Evolutionary conservation across 2,888 invertebrate species (phyloP), one percentile per base, ranked within the genome.

Genomic region (Sphaeridia pumilis): DNA sequence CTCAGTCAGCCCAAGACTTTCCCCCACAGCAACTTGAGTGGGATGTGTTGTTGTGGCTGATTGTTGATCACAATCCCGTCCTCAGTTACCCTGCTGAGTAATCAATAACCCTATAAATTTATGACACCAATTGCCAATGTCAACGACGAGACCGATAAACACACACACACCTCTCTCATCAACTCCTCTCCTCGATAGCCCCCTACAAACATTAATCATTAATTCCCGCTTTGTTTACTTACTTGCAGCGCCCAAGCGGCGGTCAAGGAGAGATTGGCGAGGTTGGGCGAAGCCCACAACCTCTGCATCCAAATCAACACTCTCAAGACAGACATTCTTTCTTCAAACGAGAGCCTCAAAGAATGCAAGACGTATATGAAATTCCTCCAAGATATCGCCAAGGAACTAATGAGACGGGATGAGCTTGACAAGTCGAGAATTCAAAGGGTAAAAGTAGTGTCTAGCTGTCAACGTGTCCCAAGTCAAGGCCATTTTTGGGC

Each of bases 361-460:
- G 62, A 64, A 27, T 60, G 60, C 52, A 64, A 62, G 42, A 49
- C 52, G 3, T 63, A 60, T 45, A 63, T 63, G 64, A 43, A 52
- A 26, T 63, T 64, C 41, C 42, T 64, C 35, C 56, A 63, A 42
- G 61, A 59, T 26, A 61, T 64, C 36, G 54, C 62, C 0, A 22
- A 56, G 12, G 64, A 64, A 49, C 56, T 63, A 10, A 61, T 61
- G 60, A 47, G 60, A 22, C 55, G 60, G 31, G 62, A 64, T 48
- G 62, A 63, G 20, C 58, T 61, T 41, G 64, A 64, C 46, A 56
- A 56, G 5, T 53, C 57, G 20, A 28, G 64, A 31, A 46, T 49
- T 7, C 56, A 58, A 35, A 44, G 61, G 49, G 64, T 64, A 57
- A 26, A 22, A 10, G 21, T 25, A 46, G 5, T 4, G 36, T 12